phyloP scores from a whole-genome alignment of 2,113 vertebrate genomes.

The Aepyceros melampus region DNA sequence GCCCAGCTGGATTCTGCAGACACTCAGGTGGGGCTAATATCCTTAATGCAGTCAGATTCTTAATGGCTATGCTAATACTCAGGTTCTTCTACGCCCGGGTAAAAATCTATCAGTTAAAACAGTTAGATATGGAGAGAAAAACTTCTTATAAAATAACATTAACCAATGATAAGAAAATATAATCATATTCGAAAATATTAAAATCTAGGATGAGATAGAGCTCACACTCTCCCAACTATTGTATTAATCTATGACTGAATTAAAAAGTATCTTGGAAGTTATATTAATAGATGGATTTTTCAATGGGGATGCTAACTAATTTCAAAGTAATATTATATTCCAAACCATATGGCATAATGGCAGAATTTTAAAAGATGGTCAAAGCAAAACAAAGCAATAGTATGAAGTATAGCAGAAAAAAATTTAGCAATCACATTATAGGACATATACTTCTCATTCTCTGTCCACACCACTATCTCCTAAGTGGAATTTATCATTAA shows the following conservation, averaged over 20 bases:
- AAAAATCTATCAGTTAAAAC: neutral
- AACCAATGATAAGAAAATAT: neutral
- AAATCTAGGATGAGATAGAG: constrained; percentile 2
- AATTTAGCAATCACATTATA: neutral
- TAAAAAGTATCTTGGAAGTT: neutral
- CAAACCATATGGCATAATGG: neutral
- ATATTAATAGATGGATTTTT: neutral
- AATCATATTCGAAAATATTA: constrained; percentile 22
- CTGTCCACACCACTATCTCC: constrained; percentile 15
- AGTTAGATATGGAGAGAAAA: neutral
- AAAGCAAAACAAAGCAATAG: constrained; percentile 25
- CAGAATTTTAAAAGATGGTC: neutral
- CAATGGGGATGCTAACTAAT: neutral
- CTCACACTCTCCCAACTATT: neutral
- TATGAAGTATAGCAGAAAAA: neutral
- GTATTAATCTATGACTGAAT: neutral
- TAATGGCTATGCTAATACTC: neutral
- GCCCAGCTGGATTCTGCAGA: neutral
- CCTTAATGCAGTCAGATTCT: neutral
- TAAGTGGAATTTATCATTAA: neutral
- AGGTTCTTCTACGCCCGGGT: neutral
- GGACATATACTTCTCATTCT: neutral
- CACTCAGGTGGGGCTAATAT: neutral
- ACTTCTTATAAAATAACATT: neutral
- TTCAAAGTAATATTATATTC: neutral